These are phyloP conservation scores for Chauna torquata DNA, from an alignment of 2,113 vertebrate species.

Conservation along the genomic window DNA sequence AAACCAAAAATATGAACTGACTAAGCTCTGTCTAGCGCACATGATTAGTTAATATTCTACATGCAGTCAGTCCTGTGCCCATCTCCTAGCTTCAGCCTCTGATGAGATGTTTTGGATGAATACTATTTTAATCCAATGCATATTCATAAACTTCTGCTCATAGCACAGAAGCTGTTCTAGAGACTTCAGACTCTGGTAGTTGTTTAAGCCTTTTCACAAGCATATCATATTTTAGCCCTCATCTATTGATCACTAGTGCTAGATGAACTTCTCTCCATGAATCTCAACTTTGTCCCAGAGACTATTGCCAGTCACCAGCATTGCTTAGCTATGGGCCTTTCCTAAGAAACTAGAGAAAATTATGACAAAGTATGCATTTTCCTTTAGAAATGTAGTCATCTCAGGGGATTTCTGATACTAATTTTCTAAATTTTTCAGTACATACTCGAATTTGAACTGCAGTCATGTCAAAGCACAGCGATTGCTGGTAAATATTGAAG, in stretches of 20 bases:
- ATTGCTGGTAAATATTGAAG: background rate
- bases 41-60: background rate
- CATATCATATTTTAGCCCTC: background rate
- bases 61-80: background rate
- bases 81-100: background rate
- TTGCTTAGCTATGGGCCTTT: background rate
- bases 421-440: background rate
- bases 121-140: background rate
- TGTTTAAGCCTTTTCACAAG: background rate
- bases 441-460: background rate
- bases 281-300: background rate
- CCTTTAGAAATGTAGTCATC: background rate
- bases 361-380: fast-evolving
- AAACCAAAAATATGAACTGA: background rate
- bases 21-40: background rate
- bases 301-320: background rate
- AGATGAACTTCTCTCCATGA: background rate
- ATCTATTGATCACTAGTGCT: background rate
- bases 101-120: background rate
- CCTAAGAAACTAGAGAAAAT: background rate
- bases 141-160: background rate
- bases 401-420: background rate
- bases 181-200: background rate
- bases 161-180: background rate
- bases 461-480: background rate